Evolutionary conservation across 2,888 invertebrate genomes (phyloP).

Genomic region (Omphaloscelis lunosa): DNA sequence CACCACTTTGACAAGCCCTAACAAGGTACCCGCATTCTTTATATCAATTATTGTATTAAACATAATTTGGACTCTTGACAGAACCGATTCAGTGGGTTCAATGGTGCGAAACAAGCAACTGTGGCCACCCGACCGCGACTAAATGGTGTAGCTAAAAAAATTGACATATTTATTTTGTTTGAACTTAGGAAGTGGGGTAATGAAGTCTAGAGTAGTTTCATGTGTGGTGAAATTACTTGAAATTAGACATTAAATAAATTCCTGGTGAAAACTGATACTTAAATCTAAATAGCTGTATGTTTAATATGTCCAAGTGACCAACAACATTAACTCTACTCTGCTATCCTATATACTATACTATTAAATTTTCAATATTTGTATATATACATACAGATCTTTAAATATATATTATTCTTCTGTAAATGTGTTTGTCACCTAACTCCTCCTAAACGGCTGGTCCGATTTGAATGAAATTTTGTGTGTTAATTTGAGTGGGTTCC

Average conservation of each 20-base stretch:
- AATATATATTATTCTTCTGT: too few species aligned
- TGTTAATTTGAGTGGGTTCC: too few species aligned
- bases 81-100: constrained; percentile 54
- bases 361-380: too few species aligned
- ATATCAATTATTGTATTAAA: constrained; percentile 68
- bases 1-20: constrained; percentile 27
- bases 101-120: constrained; percentile 69
- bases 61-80: constrained; percentile 63
- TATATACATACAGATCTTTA: too few species aligned
- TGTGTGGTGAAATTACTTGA: constrained; percentile 10
- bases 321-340: background rate
- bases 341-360: too few species aligned
- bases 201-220: background rate
- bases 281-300: background rate
- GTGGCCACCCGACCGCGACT: constrained; percentile 62
- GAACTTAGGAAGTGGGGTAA: constrained; percentile 3
- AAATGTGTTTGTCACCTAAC: too few species aligned
- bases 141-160: constrained; percentile 51
- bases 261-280: background rate
- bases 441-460: too few species aligned
- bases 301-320: background rate
- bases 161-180: constrained; percentile 51
- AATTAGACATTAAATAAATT: background rate
- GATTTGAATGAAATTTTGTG: too few species aligned
- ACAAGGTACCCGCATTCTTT: constrained; percentile 58